Evolutionary conservation across 2,797 vertebrate genomes (phyloP), one percentile per base, ranked within the genome.

Genomic region (Lagodon rhomboides): DNA sequence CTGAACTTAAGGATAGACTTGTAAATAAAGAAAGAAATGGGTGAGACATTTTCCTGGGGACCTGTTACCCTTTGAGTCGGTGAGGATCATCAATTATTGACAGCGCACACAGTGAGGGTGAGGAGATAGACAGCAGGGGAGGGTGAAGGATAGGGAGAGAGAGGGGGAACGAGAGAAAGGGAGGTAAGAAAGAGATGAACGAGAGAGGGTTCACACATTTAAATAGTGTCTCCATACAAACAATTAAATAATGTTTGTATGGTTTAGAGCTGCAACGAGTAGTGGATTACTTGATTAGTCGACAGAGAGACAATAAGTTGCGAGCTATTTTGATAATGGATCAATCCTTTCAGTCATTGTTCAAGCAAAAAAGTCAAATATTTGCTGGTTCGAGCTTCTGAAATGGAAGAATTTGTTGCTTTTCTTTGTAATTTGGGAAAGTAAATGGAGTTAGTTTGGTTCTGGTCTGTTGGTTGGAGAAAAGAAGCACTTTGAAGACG

Each of bases 41-140:
- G 83, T 79, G 92, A 91, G 89, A 88, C 84, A 91, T 93, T 91
- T 92, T 93, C 77, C 81, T 83, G 79, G 51, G 90, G 92, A 94
- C 91, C 91, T 92, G 91, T 95, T 96, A 96, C 95, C 95, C 95
- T 96, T 96, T 96, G 93, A 95, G 94, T 93, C 85, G 86, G 94
- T 85, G 82, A 91, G 80, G 86, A 87, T 93, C 92, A 95, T 96
- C 92, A 96, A 96, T 96, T 96, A 96, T 96, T 95, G 94, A 96
- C 90, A 90, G 90, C 77, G 51, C 92, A 90, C 93, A 90, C 92
- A 92, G 94, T 86, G 82, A 95, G 93, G 89, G 93, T 91, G 92
- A 92, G 91, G 89, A 93, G 88, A 76, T 71, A 87, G 91, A 85
- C 93, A 93, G 93, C 93, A 92, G 94, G 91, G 90, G 92, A 82